Evolutionary conservation across 2,113 vertebrate species (phyloP).

Genomic region (Hyaena hyaena): DNA sequence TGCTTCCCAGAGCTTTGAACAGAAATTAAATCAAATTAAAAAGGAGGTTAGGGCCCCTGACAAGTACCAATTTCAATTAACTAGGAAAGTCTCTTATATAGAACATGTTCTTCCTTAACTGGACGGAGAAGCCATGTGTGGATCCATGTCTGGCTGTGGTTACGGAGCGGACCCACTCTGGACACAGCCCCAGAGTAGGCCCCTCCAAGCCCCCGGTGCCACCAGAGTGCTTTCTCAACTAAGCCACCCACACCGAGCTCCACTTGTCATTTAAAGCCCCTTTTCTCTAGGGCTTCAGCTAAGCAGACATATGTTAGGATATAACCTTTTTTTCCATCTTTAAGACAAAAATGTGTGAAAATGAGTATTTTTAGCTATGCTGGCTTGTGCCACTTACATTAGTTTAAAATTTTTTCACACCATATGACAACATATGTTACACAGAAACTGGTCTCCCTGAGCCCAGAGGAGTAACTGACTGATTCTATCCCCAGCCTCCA

Average conservation of each 20-base stretch:
- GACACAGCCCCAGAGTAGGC: background rate
- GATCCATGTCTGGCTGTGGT: background rate
- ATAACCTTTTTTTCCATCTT: background rate
- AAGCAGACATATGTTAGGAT: background rate
- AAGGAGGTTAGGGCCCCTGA: background rate
- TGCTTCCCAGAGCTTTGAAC: background rate
- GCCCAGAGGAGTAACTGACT: background rate
- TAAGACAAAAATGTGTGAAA: background rate
- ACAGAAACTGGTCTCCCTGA: background rate
- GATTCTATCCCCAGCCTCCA: background rate
- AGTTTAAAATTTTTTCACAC: constrained; percentile 27
- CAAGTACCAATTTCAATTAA: constrained; percentile 2
- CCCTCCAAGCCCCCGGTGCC: background rate
- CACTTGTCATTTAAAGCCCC: background rate
- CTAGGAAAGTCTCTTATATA: background rate
- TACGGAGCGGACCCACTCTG: too few relatives aligned
- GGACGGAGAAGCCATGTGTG: background rate
- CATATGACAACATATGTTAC: background rate
- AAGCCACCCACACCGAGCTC: background rate
- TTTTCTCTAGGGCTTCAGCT: background rate
- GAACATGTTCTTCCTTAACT: background rate
- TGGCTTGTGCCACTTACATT: background rate
- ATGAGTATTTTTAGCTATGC: constrained; percentile 34
- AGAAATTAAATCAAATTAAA: constrained; percentile 7
- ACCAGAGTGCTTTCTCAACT: background rate